phyloP scores from a whole-genome alignment of 2,888 invertebrate species.

The Listrodromus nycthemerus region DNA sequence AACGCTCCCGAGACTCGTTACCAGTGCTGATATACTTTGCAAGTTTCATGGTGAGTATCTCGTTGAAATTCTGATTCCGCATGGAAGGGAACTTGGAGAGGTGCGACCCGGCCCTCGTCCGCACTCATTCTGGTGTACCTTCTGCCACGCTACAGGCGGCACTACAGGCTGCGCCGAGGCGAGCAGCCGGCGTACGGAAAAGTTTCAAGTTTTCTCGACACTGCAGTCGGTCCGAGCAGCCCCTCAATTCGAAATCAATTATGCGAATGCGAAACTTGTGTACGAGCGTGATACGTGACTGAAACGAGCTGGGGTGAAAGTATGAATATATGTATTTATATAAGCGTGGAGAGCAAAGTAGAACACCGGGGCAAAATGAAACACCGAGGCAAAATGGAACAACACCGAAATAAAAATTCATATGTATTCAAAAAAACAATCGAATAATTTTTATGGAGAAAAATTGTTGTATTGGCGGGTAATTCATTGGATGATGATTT shows the following conservation, averaged over 20 bases:
- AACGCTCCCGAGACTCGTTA: constrained; percentile 58
- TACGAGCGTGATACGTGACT: constrained; percentile 36
- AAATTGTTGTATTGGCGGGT: too few relatives aligned
- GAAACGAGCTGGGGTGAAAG: neutral
- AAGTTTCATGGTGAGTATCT: constrained; percentile 44
- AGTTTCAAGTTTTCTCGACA: constrained; percentile 40
- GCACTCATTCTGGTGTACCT: neutral
- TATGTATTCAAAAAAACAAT: too few relatives aligned
- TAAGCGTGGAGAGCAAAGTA: too few relatives aligned
- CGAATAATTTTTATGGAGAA: too few relatives aligned
- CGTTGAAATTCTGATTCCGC: constrained; percentile 58
- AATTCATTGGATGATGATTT: too few relatives aligned
- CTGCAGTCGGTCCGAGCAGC: neutral
- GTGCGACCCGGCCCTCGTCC: constrained; percentile 6
- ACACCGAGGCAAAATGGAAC: too few relatives aligned
- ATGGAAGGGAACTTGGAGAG: constrained; percentile 29
- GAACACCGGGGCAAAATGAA: too few relatives aligned
- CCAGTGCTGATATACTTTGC: constrained; percentile 44
- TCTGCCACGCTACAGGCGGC: neutral
- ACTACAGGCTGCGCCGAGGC: constrained; percentile 1
- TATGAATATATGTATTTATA: neutral
- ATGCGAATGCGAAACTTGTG: constrained; percentile 49
- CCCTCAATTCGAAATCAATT: constrained; percentile 54
- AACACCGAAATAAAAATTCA: too few relatives aligned
- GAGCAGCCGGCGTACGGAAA: constrained; percentile 30